Conservation (phyloP, 2,797 vertebrate species). For the Gila robusta region DNA sequence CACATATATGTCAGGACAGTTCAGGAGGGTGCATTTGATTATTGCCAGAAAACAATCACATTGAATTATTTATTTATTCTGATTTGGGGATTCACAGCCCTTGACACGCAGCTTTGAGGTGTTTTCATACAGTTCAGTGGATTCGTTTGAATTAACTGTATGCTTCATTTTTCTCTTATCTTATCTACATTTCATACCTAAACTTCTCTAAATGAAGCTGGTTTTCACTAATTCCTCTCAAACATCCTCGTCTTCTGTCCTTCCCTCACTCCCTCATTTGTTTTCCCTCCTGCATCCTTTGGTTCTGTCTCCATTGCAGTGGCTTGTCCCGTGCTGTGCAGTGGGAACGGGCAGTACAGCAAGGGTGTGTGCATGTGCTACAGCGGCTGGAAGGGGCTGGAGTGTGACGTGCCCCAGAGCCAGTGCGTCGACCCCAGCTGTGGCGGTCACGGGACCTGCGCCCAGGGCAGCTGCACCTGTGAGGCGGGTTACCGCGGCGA, state of each 20-base stretch:
- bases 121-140: not conserved
- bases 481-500: slow-evolving; percentile 86
- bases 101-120: not conserved
- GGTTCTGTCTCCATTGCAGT: slow-evolving; percentile 71
- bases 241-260: slow-evolving; percentile 24
- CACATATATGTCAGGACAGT: not conserved
- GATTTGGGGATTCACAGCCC: not conserved
- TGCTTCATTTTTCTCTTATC: slow-evolving; percentile 25
- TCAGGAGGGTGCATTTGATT: not conserved
- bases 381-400: slow-evolving; percentile 90
- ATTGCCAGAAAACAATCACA: not conserved
- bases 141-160: slow-evolving; percentile 33
- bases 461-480: slow-evolving; percentile 85
- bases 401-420: slow-evolving; percentile 85
- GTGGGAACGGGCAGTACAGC: slow-evolving; percentile 89
- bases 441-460: slow-evolving; percentile 85
- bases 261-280: slow-evolving; percentile 27
- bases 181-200: slow-evolving; percentile 45
- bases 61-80: not conserved
- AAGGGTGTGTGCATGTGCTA: slow-evolving; percentile 90
- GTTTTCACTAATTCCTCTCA: slow-evolving; percentile 41
- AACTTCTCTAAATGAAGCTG: slow-evolving; percentile 46
- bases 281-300: slow-evolving; percentile 16
- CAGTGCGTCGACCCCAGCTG: slow-evolving; percentile 89
- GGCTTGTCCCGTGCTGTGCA: slow-evolving; percentile 89